Evolutionary conservation across 2,797 vertebrate species (phyloP), one percentile per base, ranked within the genome.

Genomic region (Alectoris magna): DNA sequence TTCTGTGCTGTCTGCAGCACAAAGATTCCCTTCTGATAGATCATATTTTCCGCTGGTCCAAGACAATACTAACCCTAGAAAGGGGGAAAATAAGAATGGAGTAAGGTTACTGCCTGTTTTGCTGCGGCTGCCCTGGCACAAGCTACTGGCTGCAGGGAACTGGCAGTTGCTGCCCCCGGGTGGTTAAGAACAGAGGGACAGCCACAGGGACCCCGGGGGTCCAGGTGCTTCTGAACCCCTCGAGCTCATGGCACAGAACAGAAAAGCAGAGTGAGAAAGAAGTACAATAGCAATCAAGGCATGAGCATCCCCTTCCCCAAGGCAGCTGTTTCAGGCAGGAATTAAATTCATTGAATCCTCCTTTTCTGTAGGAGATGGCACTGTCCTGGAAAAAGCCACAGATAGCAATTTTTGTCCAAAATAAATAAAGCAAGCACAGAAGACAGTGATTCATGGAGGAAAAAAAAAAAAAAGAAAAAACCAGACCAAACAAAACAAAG

Each of bases 161-260:
- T 85, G 87, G 85, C 73, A 56, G 67, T 43, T 69, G 81, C 91
- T 82, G 93, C 97, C 96, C 84, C 92, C 97, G 92, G 66, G 70
- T 7, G 97, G 96, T 58, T 59, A 38, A 14, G 80, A 0, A 1
- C 13, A n/a, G 82, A 84, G 89, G 84, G 76, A 87, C 91, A 91
- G 79, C 8, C 74, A 9, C 71, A 8, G 43, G 1, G n/a, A 31
- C 5, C 10, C 0, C 14, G 4, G 8, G 27, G 23, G 7, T 39
- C 38, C 3, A 2, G 3, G 3, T 24, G 49, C 14, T 70, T 8
- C 11, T 0, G 19, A 5, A n/a, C 22, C 58, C 0, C 3, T 68
- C 29, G 49, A 18, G 16, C 24, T 59, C 63, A 1, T 2, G 14
- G 14, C 43, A 17, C 43, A 31, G 62, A 58, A 58, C 19, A 58